Percentiles rank a stretch among this genome's conserved stretches.
Conservation (phyloP, 2,797 vertebrate species). For the Paguma larvata region DNA sequence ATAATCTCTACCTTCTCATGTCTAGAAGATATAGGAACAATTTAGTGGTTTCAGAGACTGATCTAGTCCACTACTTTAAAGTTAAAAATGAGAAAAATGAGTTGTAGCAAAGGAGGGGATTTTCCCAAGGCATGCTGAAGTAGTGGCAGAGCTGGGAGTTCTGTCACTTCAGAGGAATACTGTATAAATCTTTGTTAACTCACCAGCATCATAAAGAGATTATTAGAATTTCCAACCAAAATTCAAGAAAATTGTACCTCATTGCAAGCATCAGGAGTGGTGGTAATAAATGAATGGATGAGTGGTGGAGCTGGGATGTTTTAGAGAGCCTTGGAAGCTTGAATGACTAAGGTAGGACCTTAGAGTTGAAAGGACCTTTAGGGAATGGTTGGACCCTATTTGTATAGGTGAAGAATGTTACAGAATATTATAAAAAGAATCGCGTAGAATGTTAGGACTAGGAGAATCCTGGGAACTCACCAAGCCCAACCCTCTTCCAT, state of each 20-base stretch:
- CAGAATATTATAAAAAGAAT: conserved; percentile 12
- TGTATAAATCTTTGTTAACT: conserved; percentile 7
- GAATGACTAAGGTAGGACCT: background rate
- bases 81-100: conserved; percentile 27
- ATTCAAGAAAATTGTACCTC: background rate
- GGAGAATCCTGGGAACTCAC: background rate
- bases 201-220: background rate
- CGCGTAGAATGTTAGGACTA: background rate
- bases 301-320: background rate
- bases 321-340: conserved; percentile 24
- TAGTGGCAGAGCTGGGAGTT: background rate
- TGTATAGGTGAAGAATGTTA: background rate
- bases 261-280: background rate
- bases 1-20: background rate
- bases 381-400: background rate
- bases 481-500: background rate
- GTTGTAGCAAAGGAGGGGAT: background rate
- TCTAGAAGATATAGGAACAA: background rate
- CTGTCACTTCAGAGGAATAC: background rate
- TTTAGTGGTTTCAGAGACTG: background rate
- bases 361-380: background rate
- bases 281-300: background rate
- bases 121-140: background rate
- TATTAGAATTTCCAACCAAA: conserved; percentile 33
- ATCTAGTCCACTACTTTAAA: conserved; percentile 11